Evolutionary conservation across 2,797 vertebrate genomes (phyloP).

Genomic region (Periparus ater): DNA sequence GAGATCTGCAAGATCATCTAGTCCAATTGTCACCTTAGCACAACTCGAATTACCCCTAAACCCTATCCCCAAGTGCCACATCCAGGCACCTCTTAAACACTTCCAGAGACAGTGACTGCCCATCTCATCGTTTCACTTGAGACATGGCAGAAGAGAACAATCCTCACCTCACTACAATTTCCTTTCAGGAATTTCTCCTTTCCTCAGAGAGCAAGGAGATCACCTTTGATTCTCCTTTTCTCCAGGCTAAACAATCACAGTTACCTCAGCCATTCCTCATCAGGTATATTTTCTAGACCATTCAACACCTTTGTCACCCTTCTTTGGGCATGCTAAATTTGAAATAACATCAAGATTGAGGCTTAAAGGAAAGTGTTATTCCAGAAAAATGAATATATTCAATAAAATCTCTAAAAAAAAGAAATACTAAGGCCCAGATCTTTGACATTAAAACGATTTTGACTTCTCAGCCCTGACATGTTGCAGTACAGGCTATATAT

Average conservation of each 20-base stretch:
- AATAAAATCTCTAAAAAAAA: not conserved
- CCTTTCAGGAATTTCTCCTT: not conserved
- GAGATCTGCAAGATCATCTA: not conserved
- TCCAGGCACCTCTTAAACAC: not conserved
- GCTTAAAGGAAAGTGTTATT: not conserved
- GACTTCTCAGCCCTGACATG: not conserved
- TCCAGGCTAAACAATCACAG: not conserved
- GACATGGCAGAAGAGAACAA: not conserved
- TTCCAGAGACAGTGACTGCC: fast-evolving
- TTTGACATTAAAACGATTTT: not conserved
- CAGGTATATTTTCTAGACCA: not conserved
- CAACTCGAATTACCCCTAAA: not conserved
- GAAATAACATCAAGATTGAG: not conserved
- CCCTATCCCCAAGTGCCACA: not conserved
- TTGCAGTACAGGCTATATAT: not conserved
- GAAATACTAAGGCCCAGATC: not conserved
- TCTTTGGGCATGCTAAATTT: not conserved
- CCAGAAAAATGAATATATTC: not conserved
- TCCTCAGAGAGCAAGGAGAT: not conserved
- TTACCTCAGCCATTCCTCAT: not conserved
- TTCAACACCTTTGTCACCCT: not conserved
- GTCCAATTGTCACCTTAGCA: not conserved
- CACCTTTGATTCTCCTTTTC: not conserved
- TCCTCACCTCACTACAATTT: not conserved
- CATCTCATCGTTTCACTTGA: not conserved